Evolutionary conservation across 2,888 invertebrate genomes (phyloP).

Genomic region (Listrodromus nycthemerus): DNA sequence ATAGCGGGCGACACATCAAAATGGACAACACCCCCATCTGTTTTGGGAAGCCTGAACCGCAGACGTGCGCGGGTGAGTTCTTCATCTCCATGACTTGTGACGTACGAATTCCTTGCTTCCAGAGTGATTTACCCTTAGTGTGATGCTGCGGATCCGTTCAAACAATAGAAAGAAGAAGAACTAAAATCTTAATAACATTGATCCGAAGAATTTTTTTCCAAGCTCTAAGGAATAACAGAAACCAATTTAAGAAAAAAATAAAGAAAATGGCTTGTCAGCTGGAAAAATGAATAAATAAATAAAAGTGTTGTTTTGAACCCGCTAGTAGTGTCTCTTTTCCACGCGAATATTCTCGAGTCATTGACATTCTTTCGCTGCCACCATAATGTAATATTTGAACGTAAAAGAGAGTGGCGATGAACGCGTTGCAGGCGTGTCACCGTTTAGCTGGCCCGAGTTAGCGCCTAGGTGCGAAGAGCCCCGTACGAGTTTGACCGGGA

Average conservation of each 20-base stretch:
- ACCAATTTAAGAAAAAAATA: no score
- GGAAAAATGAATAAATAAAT: no score
- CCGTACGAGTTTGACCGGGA: neutral
- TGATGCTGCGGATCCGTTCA: no score
- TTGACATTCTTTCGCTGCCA: neutral
- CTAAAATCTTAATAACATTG: no score
- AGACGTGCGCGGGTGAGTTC: conserved; percentile 32
- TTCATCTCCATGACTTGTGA: neutral
- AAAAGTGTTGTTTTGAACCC: neutral
- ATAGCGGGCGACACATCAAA: neutral
- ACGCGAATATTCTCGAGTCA: neutral
- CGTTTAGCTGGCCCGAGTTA: neutral
- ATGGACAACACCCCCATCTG: neutral
- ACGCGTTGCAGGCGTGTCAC: neutral
- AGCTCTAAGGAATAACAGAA: no score
- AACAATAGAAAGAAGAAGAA: no score
- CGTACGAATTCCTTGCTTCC: no score
- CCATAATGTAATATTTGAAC: neutral
- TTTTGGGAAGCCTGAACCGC: neutral
- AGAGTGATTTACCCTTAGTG: no score
- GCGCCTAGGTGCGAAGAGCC: neutral
- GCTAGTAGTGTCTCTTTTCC: neutral
- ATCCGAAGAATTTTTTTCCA: no score
- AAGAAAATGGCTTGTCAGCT: no score
- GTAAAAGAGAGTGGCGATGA: no score